A percentile compares a stretch with the other conserved stretches of the same genome.
Conservation (phyloP, 2,888 invertebrate genomes). For the Nasonovia ribisnigri region DNA sequence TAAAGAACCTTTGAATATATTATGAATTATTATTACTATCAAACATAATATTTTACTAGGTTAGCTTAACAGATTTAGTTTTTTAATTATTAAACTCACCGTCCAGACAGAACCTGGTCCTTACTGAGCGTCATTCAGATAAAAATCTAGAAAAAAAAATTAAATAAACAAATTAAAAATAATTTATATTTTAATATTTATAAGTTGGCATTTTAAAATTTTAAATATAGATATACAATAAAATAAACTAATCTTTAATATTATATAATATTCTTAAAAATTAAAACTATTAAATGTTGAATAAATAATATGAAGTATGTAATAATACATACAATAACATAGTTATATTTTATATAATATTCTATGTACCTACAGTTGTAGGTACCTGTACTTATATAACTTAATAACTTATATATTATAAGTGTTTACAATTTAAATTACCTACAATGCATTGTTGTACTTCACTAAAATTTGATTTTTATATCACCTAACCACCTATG, state of each 20-base stretch:
- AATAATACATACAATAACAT: not conserved
- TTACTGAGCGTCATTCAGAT: conserved; percentile 62
- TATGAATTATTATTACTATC: not conserved
- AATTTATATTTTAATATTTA: not conserved
- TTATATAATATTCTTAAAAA: not conserved
- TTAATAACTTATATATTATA: not conserved
- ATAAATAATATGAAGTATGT: not conserved
- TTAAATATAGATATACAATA: not conserved
- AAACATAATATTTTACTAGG: no score
- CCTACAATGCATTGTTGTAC: not conserved
- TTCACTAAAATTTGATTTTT: not conserved
- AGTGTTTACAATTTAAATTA: not conserved
- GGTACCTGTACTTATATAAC: not conserved
- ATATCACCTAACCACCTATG: not conserved
- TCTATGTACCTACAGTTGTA: not conserved
- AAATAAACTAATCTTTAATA: not conserved
- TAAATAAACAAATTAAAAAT: conserved; percentile 4
- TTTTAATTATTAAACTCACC: conserved; percentile 35
- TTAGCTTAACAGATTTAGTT: not conserved
- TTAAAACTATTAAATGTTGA: not conserved
- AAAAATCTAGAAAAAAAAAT: conserved; percentile 60
- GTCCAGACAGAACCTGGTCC: conserved; percentile 51
- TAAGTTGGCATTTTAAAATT: not conserved
- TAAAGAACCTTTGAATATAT: not conserved
- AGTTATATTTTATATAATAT: not conserved